Evolutionary conservation across 2,113 vertebrate species (phyloP), one percentile per base, ranked within the genome.

Genomic region (Rattus rattus): DNA sequence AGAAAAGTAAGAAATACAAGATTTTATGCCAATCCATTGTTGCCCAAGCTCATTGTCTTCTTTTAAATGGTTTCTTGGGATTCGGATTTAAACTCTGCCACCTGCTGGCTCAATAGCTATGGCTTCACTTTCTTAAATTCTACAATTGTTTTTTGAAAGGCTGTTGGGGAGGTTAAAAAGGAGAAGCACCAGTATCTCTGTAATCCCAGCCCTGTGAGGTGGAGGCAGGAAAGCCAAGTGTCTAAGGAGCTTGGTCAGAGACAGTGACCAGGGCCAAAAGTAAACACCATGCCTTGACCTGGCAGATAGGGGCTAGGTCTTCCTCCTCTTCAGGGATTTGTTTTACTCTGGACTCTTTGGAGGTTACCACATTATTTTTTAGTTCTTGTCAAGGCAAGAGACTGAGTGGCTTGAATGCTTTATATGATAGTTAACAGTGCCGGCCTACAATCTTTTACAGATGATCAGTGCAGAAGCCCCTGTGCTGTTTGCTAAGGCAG

Each of bases 401-500:
- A 43, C 49, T 52, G 39, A 91, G 54, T 79, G 67, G 56, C 67
- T 95, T 94, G 89, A 81, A 69, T 88, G 36, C 39, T 75, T 79
- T 92, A 20, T 54, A 77, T 92, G 86, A 43, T 91, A 72, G 94
- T 83, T 97, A 96, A 97, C 92, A 91, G 75, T 30, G 14, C 88
- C 9, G 91, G 14, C 16, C 63, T 7, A 1, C 12, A 28, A 90
- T 94, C 87, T 69, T 22, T 98, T 98, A 49, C 98, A 99, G 99
- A 99, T 99, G 99, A 99, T 99, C 97, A 99, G 99, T 65, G 99
- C 99, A 56, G 99, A 99, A 97, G 99, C 99, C 33, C 99, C 99
- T 0, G 99, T 99, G 96, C 98, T 99, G 52, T 99, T 99, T 70
- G 99, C 99, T 95, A 99, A 99, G 98, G 99, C 99, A 17, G 99